Conservation (phyloP, 2,113 vertebrate species). For the Paraplagusia blochii region DNA sequence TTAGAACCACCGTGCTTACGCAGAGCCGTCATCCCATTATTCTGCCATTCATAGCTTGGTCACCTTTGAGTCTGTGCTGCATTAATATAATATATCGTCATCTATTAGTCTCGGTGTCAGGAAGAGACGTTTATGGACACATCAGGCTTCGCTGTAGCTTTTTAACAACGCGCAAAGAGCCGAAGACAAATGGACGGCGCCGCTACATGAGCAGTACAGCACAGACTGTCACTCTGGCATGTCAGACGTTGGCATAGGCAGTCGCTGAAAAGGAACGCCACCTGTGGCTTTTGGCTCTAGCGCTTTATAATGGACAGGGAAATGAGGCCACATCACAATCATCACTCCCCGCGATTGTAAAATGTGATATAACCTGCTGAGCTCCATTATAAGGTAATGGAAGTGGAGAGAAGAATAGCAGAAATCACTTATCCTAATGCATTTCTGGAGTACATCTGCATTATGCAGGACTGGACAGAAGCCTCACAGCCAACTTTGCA, state of each 20-base stretch:
- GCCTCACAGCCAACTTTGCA: background rate
- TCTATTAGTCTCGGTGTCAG: constrained; percentile 26
- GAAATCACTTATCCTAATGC: constrained; percentile 66
- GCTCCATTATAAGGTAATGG: constrained; percentile 53
- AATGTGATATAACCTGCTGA: constrained; percentile 44
- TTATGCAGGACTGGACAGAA: constrained; percentile 65
- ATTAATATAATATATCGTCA: constrained; percentile 53
- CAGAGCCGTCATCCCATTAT: constrained; percentile 39
- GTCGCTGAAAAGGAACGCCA: constrained; percentile 45
- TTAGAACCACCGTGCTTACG: constrained; percentile 32
- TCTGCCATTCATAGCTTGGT: constrained; percentile 44
- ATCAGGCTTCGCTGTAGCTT: constrained; percentile 37
- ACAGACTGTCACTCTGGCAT: constrained; percentile 47
- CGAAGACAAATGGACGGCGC: constrained; percentile 59
- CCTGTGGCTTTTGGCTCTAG: constrained; percentile 52
- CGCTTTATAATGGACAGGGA: constrained; percentile 45
- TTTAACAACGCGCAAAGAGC: constrained; percentile 36
- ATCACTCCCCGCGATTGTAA: constrained; percentile 50
- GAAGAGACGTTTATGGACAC: constrained; percentile 36
- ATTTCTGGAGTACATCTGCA: constrained; percentile 67
- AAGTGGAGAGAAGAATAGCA: constrained; percentile 36
- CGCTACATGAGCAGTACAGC: constrained; percentile 56
- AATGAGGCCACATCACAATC: constrained; percentile 49
- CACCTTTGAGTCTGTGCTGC: constrained; percentile 47
- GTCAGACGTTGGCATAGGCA: constrained; percentile 37